These are phyloP conservation scores for Cotesia typhae DNA, from an alignment of 1,140 invertebrate genomes.

Conservation along the genomic window DNA sequence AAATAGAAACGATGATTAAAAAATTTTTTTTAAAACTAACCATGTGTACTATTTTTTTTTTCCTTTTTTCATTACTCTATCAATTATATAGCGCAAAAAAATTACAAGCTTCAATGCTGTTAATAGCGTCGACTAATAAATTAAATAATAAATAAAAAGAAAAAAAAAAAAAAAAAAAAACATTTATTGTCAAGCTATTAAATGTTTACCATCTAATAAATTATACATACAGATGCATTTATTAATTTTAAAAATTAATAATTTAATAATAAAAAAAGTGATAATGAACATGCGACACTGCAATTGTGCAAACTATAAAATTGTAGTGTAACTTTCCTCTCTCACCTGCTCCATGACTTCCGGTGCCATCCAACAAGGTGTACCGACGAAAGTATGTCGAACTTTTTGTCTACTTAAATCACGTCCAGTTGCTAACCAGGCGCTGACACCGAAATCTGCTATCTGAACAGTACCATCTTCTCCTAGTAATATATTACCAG, in stretches of 20 bases:
- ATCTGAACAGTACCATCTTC: slow-evolving; percentile 99
- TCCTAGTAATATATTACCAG: slow-evolving; percentile 97
- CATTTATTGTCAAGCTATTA: too few species aligned
- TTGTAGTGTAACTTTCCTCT: slow-evolving; percentile 67
- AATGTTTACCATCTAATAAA: slow-evolving; percentile 1
- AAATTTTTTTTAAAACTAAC: slow-evolving; percentile 39
- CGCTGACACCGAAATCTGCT: slow-evolving; percentile 93
- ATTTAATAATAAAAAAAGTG: slow-evolving; percentile 33
- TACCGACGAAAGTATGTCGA: slow-evolving; percentile 96
- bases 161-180: too few species aligned
- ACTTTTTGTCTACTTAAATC: slow-evolving; percentile 95
- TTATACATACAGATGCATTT: not conserved
- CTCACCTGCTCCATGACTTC: slow-evolving; percentile 98
- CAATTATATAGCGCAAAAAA: not conserved
- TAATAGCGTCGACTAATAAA: too few species aligned
- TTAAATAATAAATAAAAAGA: too few species aligned
- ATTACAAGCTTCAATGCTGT: too few species aligned
- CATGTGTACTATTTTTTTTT: not conserved
- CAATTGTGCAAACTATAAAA: slow-evolving; percentile 61
- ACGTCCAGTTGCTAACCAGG: slow-evolving; percentile 90
- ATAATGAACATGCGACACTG: slow-evolving; percentile 40
- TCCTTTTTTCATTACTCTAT: not conserved
- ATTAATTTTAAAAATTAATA: too few species aligned
- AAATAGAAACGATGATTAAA: slow-evolving; percentile 50
- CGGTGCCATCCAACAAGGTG: slow-evolving; percentile 99